phyloP scores from a whole-genome alignment of 2,113 vertebrate genomes.

The Probosciger aterrimus region DNA sequence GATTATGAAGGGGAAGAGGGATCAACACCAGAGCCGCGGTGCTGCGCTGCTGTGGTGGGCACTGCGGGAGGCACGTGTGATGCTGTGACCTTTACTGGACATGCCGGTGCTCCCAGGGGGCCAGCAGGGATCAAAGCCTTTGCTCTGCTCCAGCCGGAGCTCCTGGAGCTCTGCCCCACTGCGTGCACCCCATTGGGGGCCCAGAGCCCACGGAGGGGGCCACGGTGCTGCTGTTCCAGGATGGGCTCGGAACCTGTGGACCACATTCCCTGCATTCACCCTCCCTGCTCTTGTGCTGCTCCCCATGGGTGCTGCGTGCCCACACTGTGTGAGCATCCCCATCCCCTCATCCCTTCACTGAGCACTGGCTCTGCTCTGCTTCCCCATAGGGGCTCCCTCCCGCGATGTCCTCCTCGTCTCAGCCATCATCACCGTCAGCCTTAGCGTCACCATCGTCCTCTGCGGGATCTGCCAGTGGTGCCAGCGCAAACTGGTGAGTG shows the following conservation, averaged over 20 bases:
- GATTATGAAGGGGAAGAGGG: neutral
- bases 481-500: constrained; percentile 97
- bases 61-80: neutral
- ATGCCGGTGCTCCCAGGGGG: neutral
- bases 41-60: neutral
- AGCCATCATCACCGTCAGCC: constrained; percentile 94
- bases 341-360: neutral
- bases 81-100: neutral
- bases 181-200: fast-evolving
- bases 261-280: fast-evolving
- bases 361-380: neutral
- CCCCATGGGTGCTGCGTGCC: neutral
- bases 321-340: neutral
- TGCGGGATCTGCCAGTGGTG: constrained; percentile 99
- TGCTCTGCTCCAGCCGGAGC: neutral
- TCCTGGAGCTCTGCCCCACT: neutral
- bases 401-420: constrained; percentile 96
- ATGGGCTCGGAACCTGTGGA: fast-evolving
- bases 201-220: fast-evolving
- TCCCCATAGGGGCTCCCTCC: constrained; percentile 51
- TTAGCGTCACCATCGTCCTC: constrained; percentile 93
- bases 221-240: fast-evolving
- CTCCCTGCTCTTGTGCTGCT: neutral
- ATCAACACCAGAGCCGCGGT: fast-evolving
- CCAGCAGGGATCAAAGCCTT: neutral